Evolutionary conservation across 2,113 vertebrate species (phyloP).

Genomic region (Strix uralensis): DNA sequence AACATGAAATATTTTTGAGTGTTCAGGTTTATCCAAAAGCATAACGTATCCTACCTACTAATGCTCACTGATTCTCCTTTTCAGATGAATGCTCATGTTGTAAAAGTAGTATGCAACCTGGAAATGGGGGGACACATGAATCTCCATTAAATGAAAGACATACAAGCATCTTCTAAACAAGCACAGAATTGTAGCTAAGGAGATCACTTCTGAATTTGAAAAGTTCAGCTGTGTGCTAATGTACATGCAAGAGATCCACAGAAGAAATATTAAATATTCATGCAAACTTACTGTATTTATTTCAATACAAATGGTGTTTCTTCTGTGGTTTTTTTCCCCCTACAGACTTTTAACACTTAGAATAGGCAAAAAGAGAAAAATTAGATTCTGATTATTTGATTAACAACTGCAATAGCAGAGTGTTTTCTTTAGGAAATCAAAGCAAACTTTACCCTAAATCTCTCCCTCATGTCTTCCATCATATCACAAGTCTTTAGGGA

Average conservation of each 20-base stretch:
- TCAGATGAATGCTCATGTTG: not conserved
- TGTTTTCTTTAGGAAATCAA: slow-evolving; percentile 34
- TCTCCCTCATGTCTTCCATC: slow-evolving; percentile 9
- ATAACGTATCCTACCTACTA: not conserved
- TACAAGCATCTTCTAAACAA: not conserved
- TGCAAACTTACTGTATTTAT: not conserved
- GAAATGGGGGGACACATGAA: not conserved
- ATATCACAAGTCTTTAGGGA: not conserved
- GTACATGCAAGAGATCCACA: not conserved
- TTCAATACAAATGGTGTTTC: not conserved
- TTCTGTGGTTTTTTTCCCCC: not conserved
- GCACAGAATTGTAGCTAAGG: not conserved
- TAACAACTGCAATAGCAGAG: not conserved
- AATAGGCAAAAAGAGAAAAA: not conserved
- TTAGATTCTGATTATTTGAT: not conserved
- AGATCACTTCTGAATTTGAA: not conserved
- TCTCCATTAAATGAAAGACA: not conserved
- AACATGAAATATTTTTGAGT: not conserved
- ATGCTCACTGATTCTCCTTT: not conserved
- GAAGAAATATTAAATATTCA: not conserved
- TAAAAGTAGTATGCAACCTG: not conserved
- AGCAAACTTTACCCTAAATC: not conserved
- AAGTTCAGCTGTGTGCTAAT: not conserved
- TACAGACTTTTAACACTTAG: not conserved
- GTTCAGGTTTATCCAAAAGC: not conserved